Base-by-base conservation (phyloP, 37 sponge, comb jelly and placozoan genomes). In the Oopsacas minuta region DNA sequence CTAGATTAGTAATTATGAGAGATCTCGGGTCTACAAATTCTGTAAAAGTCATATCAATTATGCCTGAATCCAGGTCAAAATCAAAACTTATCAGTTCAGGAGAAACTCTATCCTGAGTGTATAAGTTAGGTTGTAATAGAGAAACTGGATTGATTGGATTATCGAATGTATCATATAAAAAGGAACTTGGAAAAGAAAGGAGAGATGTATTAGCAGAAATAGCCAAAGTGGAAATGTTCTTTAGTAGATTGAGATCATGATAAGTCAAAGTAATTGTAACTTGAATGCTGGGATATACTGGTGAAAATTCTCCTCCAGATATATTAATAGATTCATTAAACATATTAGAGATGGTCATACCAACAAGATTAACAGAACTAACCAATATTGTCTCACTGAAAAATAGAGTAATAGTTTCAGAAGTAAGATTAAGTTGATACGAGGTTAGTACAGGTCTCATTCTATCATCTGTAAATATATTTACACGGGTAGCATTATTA, bases 341-440 rank as follows among this genome's bases (percentile, higher is more conserved):
- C 35, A 3, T n/a, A 53, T 39, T 81, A 36, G 61, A 37, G 5
- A 95, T 10, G 0, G 85, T 61, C 10, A 95, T 32, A 28, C 32
- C 37, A 17, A 81, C 49, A 38, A 90, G 86, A 46, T 95, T 90
- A 46, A 95, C 36, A 22, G 95, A 89, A 12, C 83, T 83, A 12
- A 88, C 83, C 51, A 91, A 88, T 1, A 95, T 88, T 23, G 93
- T 92, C 83, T 95, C 95, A 88, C 88, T 83, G 81, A 95, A 95
- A 0, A 88, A 83, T 82, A 95, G 83, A 0, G 81, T 34, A 22
- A 95, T 46, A 39, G 88, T 86, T 42, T 92, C 93, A 39, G 25
- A 39, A 0, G 93, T 91, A 36, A 95, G 89, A 85, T 95, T 89
- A 0, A 95, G 84, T 32, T 88, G 82, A 52, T 39, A 95, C 0